Base-by-base conservation (phyloP, 2,113 vertebrate genomes). In the Phyllostomus hastatus region DNA sequence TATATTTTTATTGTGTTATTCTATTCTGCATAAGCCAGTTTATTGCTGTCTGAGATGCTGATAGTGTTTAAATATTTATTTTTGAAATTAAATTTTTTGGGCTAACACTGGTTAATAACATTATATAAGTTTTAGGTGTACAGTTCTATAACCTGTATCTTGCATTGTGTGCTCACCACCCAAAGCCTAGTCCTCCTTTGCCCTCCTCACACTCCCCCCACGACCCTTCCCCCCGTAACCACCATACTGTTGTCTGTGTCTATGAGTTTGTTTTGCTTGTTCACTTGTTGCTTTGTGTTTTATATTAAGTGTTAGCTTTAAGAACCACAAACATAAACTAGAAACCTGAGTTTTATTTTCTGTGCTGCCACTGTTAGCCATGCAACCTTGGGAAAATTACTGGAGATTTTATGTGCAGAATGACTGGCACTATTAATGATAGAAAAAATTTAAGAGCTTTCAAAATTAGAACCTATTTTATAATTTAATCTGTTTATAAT, bases 51-150 rank as follows among this genome's bases (percentile, higher is more conserved):
- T 96, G 41, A 76, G 72, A 82, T 79, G 87, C 12, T 38, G 59
- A 67, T 70, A 88, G 35, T 50, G 10, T 76, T 91, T 88, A 84
- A 83, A 72, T 66, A 85, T 92, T 95, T 95, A 92, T 64, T 83
- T 81, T 83, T 43, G 16, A 28, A 81, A 46, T 46, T 33, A 64
- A 64, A 64, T 64, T 20, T 82, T 22, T 82, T 31, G 57, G 38
- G 57, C 31, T 46, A 33, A 20, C 17, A 33, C 43, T 64, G 80
- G 80, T 83, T 64, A 20, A 80, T 57, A 8, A 16, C 78, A 57
- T 35, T 26, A 57, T 38, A 10, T 80, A 57, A 57, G 22, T 57
- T 57, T 38, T n/a, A 16, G 78, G 20, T 28, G 78, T 38, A 38
- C n/a, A 26, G 15, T 64, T 64, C 28, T 43, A 31, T n/a, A 46